Percentiles rank a stretch among this genome's conserved stretches.
These are phyloP conservation scores for Osedax fenrisi DNA, from an alignment of 2,888 invertebrate species.

Conservation along the genomic window DNA sequence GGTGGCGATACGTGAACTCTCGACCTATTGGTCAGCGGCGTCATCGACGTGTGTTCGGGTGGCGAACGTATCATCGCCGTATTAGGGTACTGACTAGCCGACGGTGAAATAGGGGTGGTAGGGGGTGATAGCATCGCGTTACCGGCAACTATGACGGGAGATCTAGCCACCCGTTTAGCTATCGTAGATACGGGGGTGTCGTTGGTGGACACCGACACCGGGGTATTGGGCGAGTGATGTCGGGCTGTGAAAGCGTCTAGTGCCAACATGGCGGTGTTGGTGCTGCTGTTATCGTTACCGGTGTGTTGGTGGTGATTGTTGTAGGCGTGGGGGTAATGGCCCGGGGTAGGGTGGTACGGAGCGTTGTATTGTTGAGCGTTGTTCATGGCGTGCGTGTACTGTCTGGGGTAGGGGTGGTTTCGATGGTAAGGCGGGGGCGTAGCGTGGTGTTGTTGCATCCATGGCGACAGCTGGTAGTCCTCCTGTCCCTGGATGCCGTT, in stretches of 20 bases:
- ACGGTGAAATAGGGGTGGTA: not conserved
- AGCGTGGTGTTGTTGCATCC: not conserved
- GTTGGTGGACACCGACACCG: not conserved
- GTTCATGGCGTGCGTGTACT: not conserved
- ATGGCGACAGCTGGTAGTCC: not conserved
- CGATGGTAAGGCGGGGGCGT: not conserved
- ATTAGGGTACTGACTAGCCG: too few relatives aligned
- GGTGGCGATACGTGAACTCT: too few relatives aligned
- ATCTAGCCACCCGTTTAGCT: not conserved
- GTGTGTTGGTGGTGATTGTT: not conserved
- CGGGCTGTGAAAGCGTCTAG: not conserved
- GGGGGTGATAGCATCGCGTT: not conserved
- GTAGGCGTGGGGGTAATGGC: constrained; percentile 1
- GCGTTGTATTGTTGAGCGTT: not conserved
- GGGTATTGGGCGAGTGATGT: not conserved
- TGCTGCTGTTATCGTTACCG: not conserved
- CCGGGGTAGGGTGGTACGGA: not conserved
- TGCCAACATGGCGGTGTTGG: not conserved
- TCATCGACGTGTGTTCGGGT: too few relatives aligned
- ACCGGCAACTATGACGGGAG: not conserved
- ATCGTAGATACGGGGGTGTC: not conserved
- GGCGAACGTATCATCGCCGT: too few relatives aligned
- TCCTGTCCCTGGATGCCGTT: constrained; percentile 6
- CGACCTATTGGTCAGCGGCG: too few relatives aligned
- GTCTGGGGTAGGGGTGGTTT: not conserved